A percentile compares a stretch with the other conserved stretches of the same genome.
Conservation (phyloP, 1,140 invertebrate genomes). For the Microplitis demolitor region DNA sequence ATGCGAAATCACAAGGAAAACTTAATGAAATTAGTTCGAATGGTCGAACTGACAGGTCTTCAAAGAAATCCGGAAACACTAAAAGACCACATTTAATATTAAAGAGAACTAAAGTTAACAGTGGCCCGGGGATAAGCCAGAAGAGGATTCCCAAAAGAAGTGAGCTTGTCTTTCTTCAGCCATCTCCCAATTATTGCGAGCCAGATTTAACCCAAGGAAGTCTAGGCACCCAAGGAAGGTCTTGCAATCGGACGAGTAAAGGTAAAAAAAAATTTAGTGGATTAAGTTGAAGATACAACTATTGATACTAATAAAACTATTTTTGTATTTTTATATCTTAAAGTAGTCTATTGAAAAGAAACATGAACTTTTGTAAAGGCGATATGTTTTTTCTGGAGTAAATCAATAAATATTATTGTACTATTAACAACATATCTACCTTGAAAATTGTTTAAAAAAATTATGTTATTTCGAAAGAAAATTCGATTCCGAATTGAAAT, state of each 20-base stretch:
- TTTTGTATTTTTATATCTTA: no score
- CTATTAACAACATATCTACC: no score
- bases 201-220: conserved; percentile 75
- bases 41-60: conserved; percentile 43
- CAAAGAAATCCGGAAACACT: conserved; percentile 49
- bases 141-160: conserved; percentile 71
- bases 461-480: no score
- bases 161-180: conserved; percentile 87
- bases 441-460: no score
- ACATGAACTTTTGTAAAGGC: no score
- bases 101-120: conserved; percentile 55
- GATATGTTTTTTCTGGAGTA: no score
- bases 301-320: no score
- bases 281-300: background rate
- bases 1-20: conserved; percentile 53
- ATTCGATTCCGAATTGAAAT: no score
- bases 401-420: no score
- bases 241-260: conserved; percentile 82
- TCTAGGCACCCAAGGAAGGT: conserved; percentile 81
- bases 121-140: conserved; percentile 40
- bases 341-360: no score
- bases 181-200: conserved; percentile 93
- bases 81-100: conserved; percentile 59
- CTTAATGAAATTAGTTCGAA: conserved; percentile 47
- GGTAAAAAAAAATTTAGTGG: conserved; percentile 57